Evolutionary conservation across 2,113 vertebrate genomes (phyloP), one percentile per base, ranked within the genome.

Genomic region (Fulica atra): DNA sequence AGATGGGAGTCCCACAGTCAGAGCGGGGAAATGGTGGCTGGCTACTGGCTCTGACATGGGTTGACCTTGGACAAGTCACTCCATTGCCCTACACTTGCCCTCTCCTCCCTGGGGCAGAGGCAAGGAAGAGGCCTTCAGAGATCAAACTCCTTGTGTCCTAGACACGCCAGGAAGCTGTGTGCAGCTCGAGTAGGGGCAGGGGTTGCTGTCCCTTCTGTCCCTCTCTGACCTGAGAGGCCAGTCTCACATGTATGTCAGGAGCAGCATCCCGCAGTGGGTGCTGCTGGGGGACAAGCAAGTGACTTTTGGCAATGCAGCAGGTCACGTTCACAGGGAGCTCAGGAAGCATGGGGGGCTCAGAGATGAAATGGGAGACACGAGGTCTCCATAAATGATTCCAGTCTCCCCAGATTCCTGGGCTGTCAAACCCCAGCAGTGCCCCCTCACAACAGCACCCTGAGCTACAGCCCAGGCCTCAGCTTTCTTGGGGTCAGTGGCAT

Each of bases 1-100:
- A 90, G 93, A 95, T 88, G 90, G 94, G 88, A 94, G 92, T 73
- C 90, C 95, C 88, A 70, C 19, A 25, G 90, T 78, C 90, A 71
- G 79, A 48, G 74, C 15, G 4, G 83, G 93, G 94, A 93, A 87
- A 72, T 16, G 77, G 73, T 23, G 85, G 60, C 46, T 81, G 76
- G 64, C 88, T 94, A 82, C 74, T 54, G 81, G 66, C 68, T 89
- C 80, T 92, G 85, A 85, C 94, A 86, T 5, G 13, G 60, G 40
- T 2, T 83, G 85, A 95, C 93, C 93, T 73, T 63, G 92, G 51
- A 77, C 88, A 77, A 95, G 89, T 68, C 91, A 38, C 81, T 73
- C 56, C 51, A 17, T 1, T 81, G 80, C 93, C 76, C 88, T 44
- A 13, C 82, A 44, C 79, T 89, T 71, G 46, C 76, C 82, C 72